Percentiles rank a stretch among this genome's conserved stretches.
Conservation (phyloP, 1,140 invertebrate genomes). For the Mesaphorura yosii region DNA sequence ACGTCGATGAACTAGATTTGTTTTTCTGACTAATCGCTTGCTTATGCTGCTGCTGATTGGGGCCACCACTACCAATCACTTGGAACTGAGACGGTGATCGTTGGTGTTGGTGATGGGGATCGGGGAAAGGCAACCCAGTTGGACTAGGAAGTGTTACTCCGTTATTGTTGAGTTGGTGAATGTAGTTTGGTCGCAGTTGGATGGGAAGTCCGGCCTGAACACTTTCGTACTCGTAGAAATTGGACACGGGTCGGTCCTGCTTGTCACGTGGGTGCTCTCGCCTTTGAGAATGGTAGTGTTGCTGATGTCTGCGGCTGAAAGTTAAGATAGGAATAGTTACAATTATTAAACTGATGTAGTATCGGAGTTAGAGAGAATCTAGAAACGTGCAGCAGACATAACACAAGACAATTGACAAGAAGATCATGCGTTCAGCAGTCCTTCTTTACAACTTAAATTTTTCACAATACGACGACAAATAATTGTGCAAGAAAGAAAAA, state of each 20-base stretch:
- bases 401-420: too few species aligned
- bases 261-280: slow-evolving; percentile 48
- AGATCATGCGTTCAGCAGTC: too few species aligned
- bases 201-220: slow-evolving; percentile 46
- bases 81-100: slow-evolving; percentile 27
- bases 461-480: too few species aligned
- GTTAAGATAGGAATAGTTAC: slow-evolving; percentile 15
- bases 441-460: too few species aligned
- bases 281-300: slow-evolving; percentile 64
- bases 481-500: too few species aligned
- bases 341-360: too few species aligned
- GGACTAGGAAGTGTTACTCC: slow-evolving; percentile 30
- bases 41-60: slow-evolving; percentile 12
- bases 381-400: too few species aligned
- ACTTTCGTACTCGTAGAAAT: slow-evolving; percentile 71
- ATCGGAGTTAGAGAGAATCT: too few species aligned
- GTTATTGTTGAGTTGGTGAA: slow-evolving; percentile 31
- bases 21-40: not conserved
- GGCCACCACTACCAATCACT: slow-evolving; percentile 33
- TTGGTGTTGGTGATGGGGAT: slow-evolving; percentile 13
- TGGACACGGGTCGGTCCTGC: slow-evolving; percentile 55
- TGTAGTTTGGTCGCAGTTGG: slow-evolving; percentile 23
- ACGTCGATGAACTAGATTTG: slow-evolving; percentile 33
- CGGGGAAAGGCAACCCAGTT: slow-evolving; percentile 8
- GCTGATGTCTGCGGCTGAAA: slow-evolving; percentile 49